Percentiles rank a stretch among this genome's conserved stretches.
phyloP scores from a whole-genome alignment of 2,888 invertebrate genomes.

The Hyalella azteca region DNA sequence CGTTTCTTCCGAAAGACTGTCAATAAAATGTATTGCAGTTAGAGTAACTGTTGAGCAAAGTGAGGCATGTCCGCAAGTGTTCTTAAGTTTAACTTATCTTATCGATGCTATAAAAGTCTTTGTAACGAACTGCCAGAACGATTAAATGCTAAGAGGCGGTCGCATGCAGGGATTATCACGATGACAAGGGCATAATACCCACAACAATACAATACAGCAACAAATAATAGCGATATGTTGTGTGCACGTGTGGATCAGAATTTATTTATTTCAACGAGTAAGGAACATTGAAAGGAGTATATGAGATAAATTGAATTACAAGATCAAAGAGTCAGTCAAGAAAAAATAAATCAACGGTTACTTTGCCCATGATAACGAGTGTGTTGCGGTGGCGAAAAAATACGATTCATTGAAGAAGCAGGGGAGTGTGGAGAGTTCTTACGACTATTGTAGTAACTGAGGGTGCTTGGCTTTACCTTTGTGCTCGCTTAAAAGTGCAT shows the following conservation, averaged over 20 bases:
- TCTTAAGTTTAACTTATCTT: neutral
- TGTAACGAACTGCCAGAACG: no score
- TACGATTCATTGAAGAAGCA: no score
- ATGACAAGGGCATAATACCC: neutral
- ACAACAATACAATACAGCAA: constrained; percentile 22
- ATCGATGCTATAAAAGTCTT: no score
- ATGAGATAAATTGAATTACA: no score
- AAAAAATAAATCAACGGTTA: no score
- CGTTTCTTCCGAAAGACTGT: neutral
- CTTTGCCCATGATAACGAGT: no score
- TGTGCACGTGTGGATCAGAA: constrained; percentile 18
- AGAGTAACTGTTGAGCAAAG: constrained; percentile 18
- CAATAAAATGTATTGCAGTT: neutral
- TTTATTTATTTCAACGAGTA: no score
- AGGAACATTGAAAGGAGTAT: no score
- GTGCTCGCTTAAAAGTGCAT: constrained; percentile 37
- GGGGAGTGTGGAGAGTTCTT: constrained; percentile 13
- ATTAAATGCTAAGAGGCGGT: neutral
- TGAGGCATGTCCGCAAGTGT: neutral
- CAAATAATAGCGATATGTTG: constrained; percentile 12
- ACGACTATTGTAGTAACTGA: constrained; percentile 12
- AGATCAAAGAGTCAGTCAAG: no score
- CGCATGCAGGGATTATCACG: neutral
- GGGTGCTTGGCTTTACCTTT: constrained; percentile 37
- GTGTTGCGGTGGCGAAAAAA: no score